These are phyloP conservation scores for Varanus salvator DNA, from an alignment of 2,113 vertebrate species.

Conservation along the genomic window DNA sequence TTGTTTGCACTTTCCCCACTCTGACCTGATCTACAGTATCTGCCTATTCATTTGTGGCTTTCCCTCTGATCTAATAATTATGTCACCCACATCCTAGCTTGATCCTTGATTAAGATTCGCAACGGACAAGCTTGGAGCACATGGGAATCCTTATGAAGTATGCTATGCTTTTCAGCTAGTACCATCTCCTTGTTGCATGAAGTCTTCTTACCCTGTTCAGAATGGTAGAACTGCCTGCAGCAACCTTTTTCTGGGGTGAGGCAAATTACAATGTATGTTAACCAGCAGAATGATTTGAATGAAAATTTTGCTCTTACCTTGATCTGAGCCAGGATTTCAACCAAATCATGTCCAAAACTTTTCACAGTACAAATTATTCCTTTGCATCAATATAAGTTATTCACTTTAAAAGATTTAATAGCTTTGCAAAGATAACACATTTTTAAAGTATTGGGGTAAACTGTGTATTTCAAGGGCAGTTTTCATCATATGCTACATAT, in stretches of 20 bases:
- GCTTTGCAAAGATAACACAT: conserved; percentile 10
- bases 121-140: not conserved
- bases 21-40: too few species aligned
- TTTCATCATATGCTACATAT: not conserved
- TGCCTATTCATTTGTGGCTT: not conserved
- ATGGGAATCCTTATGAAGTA: not conserved
- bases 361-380: too few species aligned
- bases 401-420: not conserved
- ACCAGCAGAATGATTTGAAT: not conserved
- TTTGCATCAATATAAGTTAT: not conserved
- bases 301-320: not conserved
- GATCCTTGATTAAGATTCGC: not conserved
- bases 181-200: not conserved
- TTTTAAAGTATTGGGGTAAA: not conserved
- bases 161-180: not conserved
- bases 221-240: not conserved
- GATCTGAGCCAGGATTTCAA: not conserved
- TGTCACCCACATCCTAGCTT: not conserved
- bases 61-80: not conserved
- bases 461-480: not conserved
- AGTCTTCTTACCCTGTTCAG: not conserved
- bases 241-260: not conserved
- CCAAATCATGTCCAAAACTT: not conserved
- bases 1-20: not conserved
- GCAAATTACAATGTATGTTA: conserved; percentile 6